phyloP scores from a whole-genome alignment of 92 coral and sea anemone genomes.

The Epizoanthus ramosus region DNA sequence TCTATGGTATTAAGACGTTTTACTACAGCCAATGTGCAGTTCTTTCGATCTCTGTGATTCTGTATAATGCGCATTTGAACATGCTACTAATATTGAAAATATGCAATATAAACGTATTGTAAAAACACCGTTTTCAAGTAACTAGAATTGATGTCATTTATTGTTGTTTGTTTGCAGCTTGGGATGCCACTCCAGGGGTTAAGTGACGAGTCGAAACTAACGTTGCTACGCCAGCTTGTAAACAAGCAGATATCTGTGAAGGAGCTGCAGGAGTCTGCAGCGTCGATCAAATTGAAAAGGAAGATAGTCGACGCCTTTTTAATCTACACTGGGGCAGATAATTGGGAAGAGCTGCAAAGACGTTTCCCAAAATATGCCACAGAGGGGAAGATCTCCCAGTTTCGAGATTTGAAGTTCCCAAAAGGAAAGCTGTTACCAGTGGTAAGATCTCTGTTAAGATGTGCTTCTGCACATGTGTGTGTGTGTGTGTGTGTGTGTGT shows the following conservation, averaged over 20 bases:
- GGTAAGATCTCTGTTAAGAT: neutral
- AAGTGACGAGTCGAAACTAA: slow-evolving; percentile 22
- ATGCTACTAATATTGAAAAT: neutral
- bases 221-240: slow-evolving; percentile 4
- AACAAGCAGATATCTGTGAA: slow-evolving; percentile 24
- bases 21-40: no score
- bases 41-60: no score
- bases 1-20: no score
- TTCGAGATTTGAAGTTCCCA: neutral
- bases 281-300: slow-evolving; percentile 43
- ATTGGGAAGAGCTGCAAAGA: slow-evolving; percentile 36
- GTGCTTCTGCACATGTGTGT: no score
- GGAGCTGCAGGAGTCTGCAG: slow-evolving; percentile 41
- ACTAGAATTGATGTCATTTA: neutral
- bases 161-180: slow-evolving; percentile 23
- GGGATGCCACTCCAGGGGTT: slow-evolving; percentile 65
- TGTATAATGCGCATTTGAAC: no score
- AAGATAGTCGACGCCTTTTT: slow-evolving; percentile 34
- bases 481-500: no score
- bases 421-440: neutral
- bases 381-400: slow-evolving; percentile 28
- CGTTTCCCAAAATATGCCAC: slow-evolving; percentile 43
- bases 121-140: neutral
- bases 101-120: neutral
- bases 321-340: slow-evolving; percentile 9